phyloP scores from a whole-genome alignment of 30 jellyfish, hydroid and myxozoan genomes.

The Aurelia coerulea region DNA sequence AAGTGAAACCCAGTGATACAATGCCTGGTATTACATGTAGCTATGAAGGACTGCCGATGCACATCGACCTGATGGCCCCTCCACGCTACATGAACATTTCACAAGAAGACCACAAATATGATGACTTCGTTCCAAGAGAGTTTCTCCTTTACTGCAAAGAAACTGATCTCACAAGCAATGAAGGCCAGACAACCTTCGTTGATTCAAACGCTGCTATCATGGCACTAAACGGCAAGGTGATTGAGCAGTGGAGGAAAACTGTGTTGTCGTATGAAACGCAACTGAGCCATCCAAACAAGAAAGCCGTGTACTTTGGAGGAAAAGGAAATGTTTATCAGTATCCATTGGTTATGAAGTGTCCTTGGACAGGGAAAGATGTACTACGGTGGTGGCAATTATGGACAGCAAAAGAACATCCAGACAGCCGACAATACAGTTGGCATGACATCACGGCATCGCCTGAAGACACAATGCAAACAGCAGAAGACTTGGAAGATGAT shows the following conservation, averaged over 20 bases:
- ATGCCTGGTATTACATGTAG: constrained; percentile 19
- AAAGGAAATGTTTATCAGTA: constrained; percentile 20
- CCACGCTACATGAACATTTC: constrained; percentile 53
- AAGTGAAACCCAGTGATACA: constrained; percentile 19
- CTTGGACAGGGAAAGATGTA: constrained; percentile 58
- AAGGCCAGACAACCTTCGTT: constrained; percentile 49
- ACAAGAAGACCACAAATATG: constrained; percentile 39
- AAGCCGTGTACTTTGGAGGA: constrained; percentile 60
- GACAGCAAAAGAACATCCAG: constrained; percentile 43
- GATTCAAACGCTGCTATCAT: constrained; percentile 42
- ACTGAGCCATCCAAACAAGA: background rate
- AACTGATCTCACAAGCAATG: background rate
- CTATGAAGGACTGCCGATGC: constrained; percentile 57
- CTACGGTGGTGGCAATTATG: constrained; percentile 58
- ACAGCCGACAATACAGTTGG: constrained; percentile 14
- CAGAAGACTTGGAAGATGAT: constrained; percentile 33
- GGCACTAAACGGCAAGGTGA: constrained; percentile 26
- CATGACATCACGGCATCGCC: background rate
- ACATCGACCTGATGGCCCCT: constrained; percentile 41
- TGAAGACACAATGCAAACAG: background rate
- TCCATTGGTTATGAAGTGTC: constrained; percentile 50
- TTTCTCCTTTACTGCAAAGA: constrained; percentile 31
- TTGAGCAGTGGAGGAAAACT: constrained; percentile 46
- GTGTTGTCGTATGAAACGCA: background rate
- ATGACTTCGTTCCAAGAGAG: constrained; percentile 55